phyloP scores from a whole-genome alignment of 2,113 vertebrate species.

The Neomonachus schauinslandi region DNA sequence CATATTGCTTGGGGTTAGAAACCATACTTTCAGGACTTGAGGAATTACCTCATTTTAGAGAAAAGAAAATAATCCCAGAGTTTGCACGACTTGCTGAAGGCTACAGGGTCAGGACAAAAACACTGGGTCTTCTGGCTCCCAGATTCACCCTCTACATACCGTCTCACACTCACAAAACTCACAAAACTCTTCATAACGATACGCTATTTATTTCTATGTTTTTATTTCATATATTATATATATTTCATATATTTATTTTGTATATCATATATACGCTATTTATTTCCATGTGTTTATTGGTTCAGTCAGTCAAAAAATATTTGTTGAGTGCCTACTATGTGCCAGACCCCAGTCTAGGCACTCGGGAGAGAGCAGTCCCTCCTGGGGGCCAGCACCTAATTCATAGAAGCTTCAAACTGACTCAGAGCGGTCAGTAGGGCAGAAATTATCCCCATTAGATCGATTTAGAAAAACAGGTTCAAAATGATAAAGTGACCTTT shows the following conservation, averaged over 20 bases:
- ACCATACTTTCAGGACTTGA: background rate
- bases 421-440: background rate
- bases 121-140: background rate
- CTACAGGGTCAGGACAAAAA: background rate
- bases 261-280: background rate
- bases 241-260: background rate
- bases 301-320: background rate
- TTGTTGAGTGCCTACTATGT: too few relatives aligned
- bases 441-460: background rate
- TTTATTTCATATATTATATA: background rate
- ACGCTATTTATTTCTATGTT: background rate
- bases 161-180: background rate
- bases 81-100: background rate
- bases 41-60: background rate
- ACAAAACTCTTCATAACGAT: background rate
- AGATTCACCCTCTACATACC: too few relatives aligned
- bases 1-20: conserved; percentile 12
- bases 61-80: background rate
- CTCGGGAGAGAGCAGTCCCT: accelerated
- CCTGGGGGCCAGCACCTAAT: background rate
- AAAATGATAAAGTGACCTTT: background rate
- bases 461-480: background rate
- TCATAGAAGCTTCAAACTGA: too few relatives aligned
- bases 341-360: background rate
- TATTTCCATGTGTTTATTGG: background rate